phyloP scores from a whole-genome alignment of 2,888 invertebrate species.

The Drosophila melanocephala region DNA sequence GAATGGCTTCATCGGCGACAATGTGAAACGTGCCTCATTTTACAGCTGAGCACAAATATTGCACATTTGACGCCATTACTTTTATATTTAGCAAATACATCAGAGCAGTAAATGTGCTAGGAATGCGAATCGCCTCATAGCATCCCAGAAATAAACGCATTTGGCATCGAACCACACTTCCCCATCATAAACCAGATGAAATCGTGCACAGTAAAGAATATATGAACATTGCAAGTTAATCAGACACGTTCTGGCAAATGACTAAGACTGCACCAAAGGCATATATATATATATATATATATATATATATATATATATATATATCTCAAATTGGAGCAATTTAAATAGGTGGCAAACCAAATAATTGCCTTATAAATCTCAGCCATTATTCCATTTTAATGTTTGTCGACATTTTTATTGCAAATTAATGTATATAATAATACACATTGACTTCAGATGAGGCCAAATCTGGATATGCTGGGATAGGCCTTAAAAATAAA shows the following conservation, averaged over 20 bases:
- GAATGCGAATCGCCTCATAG: conserved; percentile 9
- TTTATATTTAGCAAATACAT: conserved; percentile 34
- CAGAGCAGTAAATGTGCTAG: conserved; percentile 10
- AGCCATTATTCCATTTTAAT: neutral
- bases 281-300: neutral
- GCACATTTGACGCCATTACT: conserved; percentile 15
- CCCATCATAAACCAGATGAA: conserved; percentile 39
- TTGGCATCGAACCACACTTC: conserved; percentile 16
- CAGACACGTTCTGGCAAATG: conserved; percentile 49
- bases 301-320: too few relatives aligned
- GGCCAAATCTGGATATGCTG: neutral
- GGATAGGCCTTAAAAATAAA: neutral
- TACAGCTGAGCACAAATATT: conserved; percentile 24
- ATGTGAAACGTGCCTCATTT: conserved; percentile 51
- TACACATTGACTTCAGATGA: neutral
- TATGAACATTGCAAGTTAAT: conserved; percentile 47
- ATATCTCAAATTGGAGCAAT: neutral
- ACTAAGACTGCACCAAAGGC: conserved; percentile 18
- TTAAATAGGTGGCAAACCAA: neutral
- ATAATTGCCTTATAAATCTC: neutral
- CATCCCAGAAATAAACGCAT: conserved; percentile 32
- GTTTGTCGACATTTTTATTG: neutral
- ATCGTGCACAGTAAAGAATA: conserved; percentile 48
- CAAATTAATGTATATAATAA: neutral
- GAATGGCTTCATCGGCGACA: conserved; percentile 5